Evolutionary conservation across 1,140 invertebrate genomes (phyloP).

Genomic region (Cydia strobilella): DNA sequence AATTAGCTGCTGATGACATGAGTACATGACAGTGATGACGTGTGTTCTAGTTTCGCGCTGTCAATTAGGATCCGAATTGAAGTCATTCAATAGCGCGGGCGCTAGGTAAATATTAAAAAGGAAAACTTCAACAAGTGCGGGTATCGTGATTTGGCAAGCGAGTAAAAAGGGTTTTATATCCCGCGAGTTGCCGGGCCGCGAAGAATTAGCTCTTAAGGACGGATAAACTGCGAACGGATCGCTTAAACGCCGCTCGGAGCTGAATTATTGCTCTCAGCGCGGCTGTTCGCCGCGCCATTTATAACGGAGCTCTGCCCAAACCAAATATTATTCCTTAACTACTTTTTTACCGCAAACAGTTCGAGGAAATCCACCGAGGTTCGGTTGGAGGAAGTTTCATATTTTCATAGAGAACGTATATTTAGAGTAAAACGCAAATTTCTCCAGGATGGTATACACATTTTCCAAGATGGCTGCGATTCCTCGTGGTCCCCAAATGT

Average conservation of each 20-base stretch:
- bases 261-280: conserved; percentile 61
- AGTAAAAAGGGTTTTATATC: conserved; percentile 39
- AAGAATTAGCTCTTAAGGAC: conserved; percentile 54
- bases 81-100: neutral
- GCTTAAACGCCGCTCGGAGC: conserved; percentile 56
- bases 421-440: too few relatives aligned
- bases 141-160: conserved; percentile 15
- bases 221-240: conserved; percentile 54
- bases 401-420: too few relatives aligned
- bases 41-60: neutral
- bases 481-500: too few relatives aligned
- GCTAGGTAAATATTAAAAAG: conserved; percentile 26
- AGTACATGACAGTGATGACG: too few relatives aligned
- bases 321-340: conserved; percentile 30
- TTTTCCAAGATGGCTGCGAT: too few relatives aligned
- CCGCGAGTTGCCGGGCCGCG: conserved; percentile 34
- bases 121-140: conserved; percentile 34
- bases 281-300: conserved; percentile 53
- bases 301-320: conserved; percentile 35
- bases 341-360: conserved; percentile 17
- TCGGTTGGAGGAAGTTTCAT: too few relatives aligned
- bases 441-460: too few relatives aligned
- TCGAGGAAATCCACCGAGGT: too few relatives aligned
- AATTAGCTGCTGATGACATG: neutral
- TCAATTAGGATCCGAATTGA: neutral